Base-by-base conservation (phyloP, 1,140 invertebrate genomes). In the Drosophila malerkotliana region DNA sequence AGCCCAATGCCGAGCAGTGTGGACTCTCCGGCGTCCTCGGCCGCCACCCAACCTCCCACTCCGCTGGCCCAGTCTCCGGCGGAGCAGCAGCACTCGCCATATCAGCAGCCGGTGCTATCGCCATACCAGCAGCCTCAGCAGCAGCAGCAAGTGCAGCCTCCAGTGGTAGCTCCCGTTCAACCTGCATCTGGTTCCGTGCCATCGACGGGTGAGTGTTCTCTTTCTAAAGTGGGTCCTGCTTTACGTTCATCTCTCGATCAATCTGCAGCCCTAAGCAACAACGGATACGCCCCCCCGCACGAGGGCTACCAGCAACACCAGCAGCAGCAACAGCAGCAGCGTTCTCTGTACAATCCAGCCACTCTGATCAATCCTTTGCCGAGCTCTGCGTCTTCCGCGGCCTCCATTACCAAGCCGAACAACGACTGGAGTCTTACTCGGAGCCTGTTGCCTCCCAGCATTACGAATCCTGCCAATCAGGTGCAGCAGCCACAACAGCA, bases 71-170 rank as follows among this genome's bases (percentile, higher is more conserved):
- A 79, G 8, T 91, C 90, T 0, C 79, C 83, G 6, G 79, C 82
- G 8, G 90, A 91, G 54, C 90, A 91, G 34, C 84, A 91, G 32
- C 90, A 91, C 71, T 92, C 91, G 48, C 91, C 90, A 3, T 92
- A 91, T 26, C 91, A 91, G 48, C 90, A 90, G 37, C 87, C 77
- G 2, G 83, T 84, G 21, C 18, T 85, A 7, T 91, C 90, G 44
- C 90, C 90, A 0, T 91, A 91, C 56, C 91, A 87, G 26, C 77
- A 72, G 21, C 49, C 44, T 6, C 71, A 87, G 52, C 61, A 55
- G 5, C 80, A 79, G 39, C 71, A 78, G 32, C 73, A 73, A 39
- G 56, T 66, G 21, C 84, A 81, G 12, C 72, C 79, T n/a, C 73
- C 74, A 30, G 75, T 72, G n/a, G 69, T 79, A 51, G 53, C 89